These are phyloP conservation scores for Rhagonycha lutea DNA, from an alignment of 2,888 invertebrate genomes.

Conservation along the genomic window DNA sequence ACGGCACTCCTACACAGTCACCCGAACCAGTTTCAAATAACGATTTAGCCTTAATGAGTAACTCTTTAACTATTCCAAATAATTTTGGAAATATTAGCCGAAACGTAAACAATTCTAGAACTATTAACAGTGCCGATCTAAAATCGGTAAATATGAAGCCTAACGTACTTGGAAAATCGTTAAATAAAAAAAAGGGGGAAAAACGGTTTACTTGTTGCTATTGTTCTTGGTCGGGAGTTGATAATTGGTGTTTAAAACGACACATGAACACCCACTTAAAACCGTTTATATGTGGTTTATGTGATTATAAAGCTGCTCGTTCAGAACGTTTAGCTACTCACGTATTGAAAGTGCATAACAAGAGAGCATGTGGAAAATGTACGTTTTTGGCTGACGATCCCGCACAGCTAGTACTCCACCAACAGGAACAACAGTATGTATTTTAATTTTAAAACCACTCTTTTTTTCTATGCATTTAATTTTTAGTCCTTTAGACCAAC, in stretches of 20 bases:
- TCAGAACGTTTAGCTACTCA: constrained; percentile 89
- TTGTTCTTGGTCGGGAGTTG: constrained; percentile 90
- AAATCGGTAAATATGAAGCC: constrained; percentile 39
- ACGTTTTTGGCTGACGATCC: constrained; percentile 85
- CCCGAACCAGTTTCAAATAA: constrained; percentile 39
- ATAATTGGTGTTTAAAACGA: constrained; percentile 91
- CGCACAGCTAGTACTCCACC: constrained; percentile 77
- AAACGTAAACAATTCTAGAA: constrained; percentile 35
- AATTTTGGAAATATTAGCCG: constrained; percentile 46
- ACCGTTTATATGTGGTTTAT: constrained; percentile 86
- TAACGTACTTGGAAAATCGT: constrained; percentile 41
- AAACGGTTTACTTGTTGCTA: constrained; percentile 75
- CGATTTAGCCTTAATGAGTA: constrained; percentile 25
- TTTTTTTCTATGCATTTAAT: neutral
- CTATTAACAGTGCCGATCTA: constrained; percentile 40
- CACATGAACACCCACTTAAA: constrained; percentile 92
- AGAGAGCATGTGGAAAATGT: constrained; percentile 87
- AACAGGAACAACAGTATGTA: constrained; percentile 77
- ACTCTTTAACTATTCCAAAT: constrained; percentile 48
- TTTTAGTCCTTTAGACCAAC: constrained; percentile 66
- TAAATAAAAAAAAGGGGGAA: constrained; percentile 53
- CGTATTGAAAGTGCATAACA: constrained; percentile 89
- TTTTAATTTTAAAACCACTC: constrained; percentile 2
- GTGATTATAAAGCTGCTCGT: constrained; percentile 92
- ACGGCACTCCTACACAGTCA: constrained; percentile 34